Conservation (phyloP, 2,113 vertebrate genomes). For the Etia nguti region DNA sequence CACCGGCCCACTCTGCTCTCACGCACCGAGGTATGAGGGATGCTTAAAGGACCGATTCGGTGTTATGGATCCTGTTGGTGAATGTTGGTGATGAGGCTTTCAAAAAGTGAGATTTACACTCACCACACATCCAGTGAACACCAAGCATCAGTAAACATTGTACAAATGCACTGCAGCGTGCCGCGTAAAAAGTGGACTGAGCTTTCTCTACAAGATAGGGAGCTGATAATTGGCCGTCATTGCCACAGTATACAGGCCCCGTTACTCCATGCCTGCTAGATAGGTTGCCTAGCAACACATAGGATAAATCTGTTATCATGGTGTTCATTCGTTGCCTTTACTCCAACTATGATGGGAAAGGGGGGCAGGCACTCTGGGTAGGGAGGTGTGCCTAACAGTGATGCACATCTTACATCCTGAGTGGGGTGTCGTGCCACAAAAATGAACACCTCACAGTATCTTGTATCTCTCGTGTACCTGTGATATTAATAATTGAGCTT, state of each 20-base stretch:
- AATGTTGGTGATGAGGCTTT: neutral
- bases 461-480: neutral
- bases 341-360: conserved; percentile 20
- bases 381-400: neutral
- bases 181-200: neutral
- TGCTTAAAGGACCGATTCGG: neutral
- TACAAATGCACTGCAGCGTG: neutral
- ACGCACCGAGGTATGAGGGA: neutral
- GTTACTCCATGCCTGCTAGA: conserved; percentile 35
- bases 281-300: conserved; percentile 71
- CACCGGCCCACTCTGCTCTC: neutral
- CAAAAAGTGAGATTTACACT: neutral
- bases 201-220: conserved; percentile 18
- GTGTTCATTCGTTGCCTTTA: conserved; percentile 40
- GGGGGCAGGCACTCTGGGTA: neutral
- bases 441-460: neutral
- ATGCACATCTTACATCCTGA: neutral
- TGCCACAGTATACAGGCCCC: conserved; percentile 36
- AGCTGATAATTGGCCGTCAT: conserved; percentile 49
- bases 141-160: neutral
- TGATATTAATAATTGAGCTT: neutral
- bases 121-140: neutral
- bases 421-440: neutral
- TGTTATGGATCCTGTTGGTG: neutral
- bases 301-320: conserved; percentile 59